A percentile compares a stretch with the other conserved stretches of the same genome.
Conservation (phyloP, 2,797 vertebrate genomes). For the Anguilla marmorata region DNA sequence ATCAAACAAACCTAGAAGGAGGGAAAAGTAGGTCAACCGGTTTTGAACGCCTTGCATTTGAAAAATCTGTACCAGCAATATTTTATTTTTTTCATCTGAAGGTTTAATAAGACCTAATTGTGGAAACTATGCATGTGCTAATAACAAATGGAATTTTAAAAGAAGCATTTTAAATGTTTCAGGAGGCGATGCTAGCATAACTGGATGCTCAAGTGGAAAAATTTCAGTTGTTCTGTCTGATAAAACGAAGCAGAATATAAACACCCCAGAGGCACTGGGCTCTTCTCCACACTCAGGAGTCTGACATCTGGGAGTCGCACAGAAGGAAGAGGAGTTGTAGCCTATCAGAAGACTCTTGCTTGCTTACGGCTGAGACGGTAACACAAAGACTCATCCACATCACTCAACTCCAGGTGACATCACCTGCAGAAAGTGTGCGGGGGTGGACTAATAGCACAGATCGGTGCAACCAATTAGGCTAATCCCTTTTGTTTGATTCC, state of each 20-base stretch:
- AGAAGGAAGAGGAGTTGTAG: no score
- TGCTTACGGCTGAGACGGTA: neutral
- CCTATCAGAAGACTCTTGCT: neutral
- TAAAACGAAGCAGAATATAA: neutral
- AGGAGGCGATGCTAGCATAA: neutral
- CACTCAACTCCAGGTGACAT: neutral
- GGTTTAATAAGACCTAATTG: conserved; percentile 11
- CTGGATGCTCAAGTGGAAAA: neutral
- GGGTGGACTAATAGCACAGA: no score
- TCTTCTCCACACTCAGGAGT: neutral
- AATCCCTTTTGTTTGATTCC: no score
- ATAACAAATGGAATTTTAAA: conserved; percentile 5
- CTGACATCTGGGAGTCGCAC: no score
- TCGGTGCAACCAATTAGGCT: no score
- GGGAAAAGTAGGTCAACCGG: neutral
- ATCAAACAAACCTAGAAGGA: neutral
- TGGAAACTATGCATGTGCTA: conserved; percentile 26
- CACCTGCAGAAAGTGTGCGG: neutral
- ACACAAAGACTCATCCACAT: neutral
- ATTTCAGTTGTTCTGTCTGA: neutral
- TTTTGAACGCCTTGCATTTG: no score
- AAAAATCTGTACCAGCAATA: conserved; percentile 21
- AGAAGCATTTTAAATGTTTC: neutral
- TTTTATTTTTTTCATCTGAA: neutral
- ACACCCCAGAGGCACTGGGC: neutral